Conservation (phyloP, 2,888 invertebrate genomes). For the Caenorhabditis uteleia region DNA sequence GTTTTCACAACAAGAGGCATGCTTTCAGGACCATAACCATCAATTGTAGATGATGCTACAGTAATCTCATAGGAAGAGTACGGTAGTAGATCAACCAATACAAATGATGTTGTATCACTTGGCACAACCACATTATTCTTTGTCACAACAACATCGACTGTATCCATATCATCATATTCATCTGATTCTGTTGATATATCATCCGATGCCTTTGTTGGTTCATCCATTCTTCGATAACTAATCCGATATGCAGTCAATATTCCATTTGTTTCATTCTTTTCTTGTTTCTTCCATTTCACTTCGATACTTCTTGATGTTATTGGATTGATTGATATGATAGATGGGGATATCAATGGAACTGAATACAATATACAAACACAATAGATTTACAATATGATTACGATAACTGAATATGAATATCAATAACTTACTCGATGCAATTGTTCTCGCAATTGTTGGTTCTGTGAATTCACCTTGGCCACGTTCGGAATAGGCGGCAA, state of each 20-base stretch:
- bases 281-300: conserved; percentile 91
- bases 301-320: conserved; percentile 87
- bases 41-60: conserved; percentile 89
- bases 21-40: conserved; percentile 89
- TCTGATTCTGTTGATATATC: conserved; percentile 4
- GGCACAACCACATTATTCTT: conserved; percentile 26
- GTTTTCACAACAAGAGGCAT: conserved; percentile 81
- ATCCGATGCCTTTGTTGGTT: not conserved
- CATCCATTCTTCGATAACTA: conserved; percentile 17
- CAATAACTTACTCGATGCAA: conserved; percentile 70
- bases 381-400: conserved; percentile 14
- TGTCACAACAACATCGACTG: conserved; percentile 1
- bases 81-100: conserved; percentile 43
- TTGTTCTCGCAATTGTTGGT: conserved; percentile 89
- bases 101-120: conserved; percentile 25
- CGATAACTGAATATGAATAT: conserved; percentile 5
- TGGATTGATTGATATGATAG: conserved; percentile 87
- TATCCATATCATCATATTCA: conserved; percentile 31
- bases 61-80: conserved; percentile 89
- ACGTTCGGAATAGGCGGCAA: conserved; percentile 88
- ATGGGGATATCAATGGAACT: conserved; percentile 96
- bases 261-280: conserved; percentile 83
- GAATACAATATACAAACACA: too few species aligned
- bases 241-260: conserved; percentile 35
- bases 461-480: conserved; percentile 96